Base-by-base conservation (phyloP, 2,113 vertebrate genomes). In the Passer domesticus region DNA sequence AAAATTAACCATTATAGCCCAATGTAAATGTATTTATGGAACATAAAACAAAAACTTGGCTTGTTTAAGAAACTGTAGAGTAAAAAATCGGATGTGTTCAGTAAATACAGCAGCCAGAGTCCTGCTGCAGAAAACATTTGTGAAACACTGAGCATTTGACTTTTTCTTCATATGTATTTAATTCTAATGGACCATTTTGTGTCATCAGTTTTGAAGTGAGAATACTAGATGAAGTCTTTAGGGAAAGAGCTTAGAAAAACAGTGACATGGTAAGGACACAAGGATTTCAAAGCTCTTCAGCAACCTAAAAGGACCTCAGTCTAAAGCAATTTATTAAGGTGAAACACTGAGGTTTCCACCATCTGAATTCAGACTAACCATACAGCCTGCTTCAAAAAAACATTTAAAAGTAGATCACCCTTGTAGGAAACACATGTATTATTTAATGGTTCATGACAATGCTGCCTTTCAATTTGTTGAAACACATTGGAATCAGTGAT, bases 1-100 rank as follows among this genome's bases (percentile, higher is more conserved):
- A 83, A 95, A 93, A 96, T 81, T 92, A 83, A 53, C 86, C 28
- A 47, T 90, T 94, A 78, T 74, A 83, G 52, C 23, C 60, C 44
- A 39, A 39, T 87, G 91, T 72, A 80, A 95, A 70, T 43, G 41
- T 52, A 89, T 86, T 95, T 81, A 87, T 94, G 90, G 64, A 89
- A 68, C 59, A 60, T 70, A 67, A 92, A 81, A 64, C 76, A 91
- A 80, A 90, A 93, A 20, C 86, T 78, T 90, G 88, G 60, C 86
- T 88, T 93, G 85, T 67, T 92, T 43, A 46, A 75, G 88, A 52
- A 92, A 64, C 23, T 43, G 28, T 14, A 56, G 27, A 91, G 72
- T 70, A 41, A 60, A 75, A 90, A 67, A 72, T 83, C 37, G 66
- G 72, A 70, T 15, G 18, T 43, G 41, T 13, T 80, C 64, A 46